Conservation (phyloP, 2,888 invertebrate species). For the Phasia obesa region DNA sequence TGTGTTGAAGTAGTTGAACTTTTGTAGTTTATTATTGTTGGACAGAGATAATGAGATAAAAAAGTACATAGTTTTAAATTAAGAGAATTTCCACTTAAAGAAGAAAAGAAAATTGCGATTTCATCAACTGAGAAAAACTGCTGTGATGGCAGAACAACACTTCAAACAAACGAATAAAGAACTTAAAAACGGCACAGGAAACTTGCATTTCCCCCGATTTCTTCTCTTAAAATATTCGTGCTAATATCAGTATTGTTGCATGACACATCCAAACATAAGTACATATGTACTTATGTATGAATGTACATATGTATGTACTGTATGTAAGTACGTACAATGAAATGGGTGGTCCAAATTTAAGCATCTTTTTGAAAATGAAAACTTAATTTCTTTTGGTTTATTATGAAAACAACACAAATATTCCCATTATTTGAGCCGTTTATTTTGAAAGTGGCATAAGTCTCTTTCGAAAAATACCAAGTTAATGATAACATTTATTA, state of each 20-base stretch:
- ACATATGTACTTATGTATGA: not conserved
- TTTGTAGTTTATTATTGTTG: constrained; percentile 7
- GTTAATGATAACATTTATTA: too few relatives aligned
- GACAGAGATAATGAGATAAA: constrained; percentile 12
- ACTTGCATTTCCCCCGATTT: not conserved
- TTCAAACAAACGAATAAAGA: not conserved
- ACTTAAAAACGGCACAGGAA: constrained; percentile 30
- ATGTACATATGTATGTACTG: constrained; percentile 24
- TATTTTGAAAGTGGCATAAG: too few relatives aligned
- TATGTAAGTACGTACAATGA: too few relatives aligned
- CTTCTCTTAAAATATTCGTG: not conserved
- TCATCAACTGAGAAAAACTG: constrained; percentile 45
- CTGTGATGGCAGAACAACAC: constrained; percentile 22
- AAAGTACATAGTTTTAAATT: not conserved
- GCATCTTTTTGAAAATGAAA: too few relatives aligned
- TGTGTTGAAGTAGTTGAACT: constrained; percentile 57
- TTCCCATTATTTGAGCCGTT: too few relatives aligned
- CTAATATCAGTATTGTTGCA: constrained; percentile 24
- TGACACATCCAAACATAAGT: not conserved
- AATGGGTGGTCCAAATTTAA: too few relatives aligned
- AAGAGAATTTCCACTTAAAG: constrained; percentile 7
- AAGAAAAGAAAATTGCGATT: constrained; percentile 5
- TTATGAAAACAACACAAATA: too few relatives aligned
- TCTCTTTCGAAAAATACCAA: too few relatives aligned
- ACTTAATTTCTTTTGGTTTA: too few relatives aligned